Conservation (phyloP, 2,797 vertebrate genomes). For the Mastacembelus armatus region DNA sequence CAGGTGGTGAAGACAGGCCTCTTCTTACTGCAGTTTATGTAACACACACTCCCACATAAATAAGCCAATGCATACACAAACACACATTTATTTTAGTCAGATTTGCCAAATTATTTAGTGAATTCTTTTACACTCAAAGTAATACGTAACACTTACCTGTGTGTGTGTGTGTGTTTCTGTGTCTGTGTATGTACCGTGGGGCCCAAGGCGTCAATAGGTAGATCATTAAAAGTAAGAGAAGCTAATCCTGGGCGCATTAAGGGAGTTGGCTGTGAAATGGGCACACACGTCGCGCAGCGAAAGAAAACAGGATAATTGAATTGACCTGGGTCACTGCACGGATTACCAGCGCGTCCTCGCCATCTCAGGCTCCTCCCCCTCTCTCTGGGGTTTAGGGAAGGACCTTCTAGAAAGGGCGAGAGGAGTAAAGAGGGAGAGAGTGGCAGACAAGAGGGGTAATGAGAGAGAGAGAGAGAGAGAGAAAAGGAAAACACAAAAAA, state of each 20-base stretch:
- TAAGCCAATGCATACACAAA: constrained; percentile 44
- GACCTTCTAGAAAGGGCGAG: constrained; percentile 79
- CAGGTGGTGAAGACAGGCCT: constrained; percentile 63
- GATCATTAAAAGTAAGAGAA: constrained; percentile 90
- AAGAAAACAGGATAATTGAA: constrained; percentile 91
- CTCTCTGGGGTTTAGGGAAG: constrained; percentile 82
- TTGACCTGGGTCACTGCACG: constrained; percentile 86
- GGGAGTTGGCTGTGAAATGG: constrained; percentile 87
- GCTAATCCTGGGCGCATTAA: constrained; percentile 88
- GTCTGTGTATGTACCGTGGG: constrained; percentile 47
- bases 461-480: constrained; percentile 33
- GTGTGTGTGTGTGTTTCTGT: constrained; percentile 14
- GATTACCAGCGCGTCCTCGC: constrained; percentile 83
- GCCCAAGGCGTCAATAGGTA: constrained; percentile 85
- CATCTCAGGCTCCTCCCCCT: constrained; percentile 75
- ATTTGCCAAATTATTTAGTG: constrained; percentile 54
- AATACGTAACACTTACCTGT: constrained; percentile 55
- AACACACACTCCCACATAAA: constrained; percentile 64
- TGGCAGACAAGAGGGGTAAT: constrained; percentile 59
- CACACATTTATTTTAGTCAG: constrained; percentile 56
- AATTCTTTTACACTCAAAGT: constrained; percentile 65
- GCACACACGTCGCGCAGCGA: constrained; percentile 81
- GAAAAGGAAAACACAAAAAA: constrained; percentile 27
- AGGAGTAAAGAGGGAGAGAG: constrained; percentile 64
- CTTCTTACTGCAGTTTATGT: constrained; percentile 64